Base-by-base conservation (phyloP, 1,140 invertebrate species). In the Philaenus spumarius region DNA sequence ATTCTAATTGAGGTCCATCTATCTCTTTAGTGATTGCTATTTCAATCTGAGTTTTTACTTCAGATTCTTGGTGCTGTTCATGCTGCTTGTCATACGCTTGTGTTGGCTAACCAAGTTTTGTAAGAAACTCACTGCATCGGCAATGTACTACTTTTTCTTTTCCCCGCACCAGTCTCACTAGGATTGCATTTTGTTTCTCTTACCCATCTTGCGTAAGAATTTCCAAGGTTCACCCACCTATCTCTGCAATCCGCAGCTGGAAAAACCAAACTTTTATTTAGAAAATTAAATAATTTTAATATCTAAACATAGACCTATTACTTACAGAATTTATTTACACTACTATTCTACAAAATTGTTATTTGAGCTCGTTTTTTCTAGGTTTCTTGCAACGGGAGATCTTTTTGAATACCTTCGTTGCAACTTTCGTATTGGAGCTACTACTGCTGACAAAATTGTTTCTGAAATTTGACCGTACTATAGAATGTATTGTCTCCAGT, bases 121-220 rank as follows among this genome's bases (percentile, higher is more conserved):
- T 11, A 58, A 48, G 48, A 58, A 58, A 19, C 43, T 47, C 55
- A 58, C 48, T 19, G 55, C 55, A 26, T 48, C 34, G 26, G 45
- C 46, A 17, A 58, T 48, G 23, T 50, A 14, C 55, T 45, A 58
- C 22, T 58, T 58, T 37, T 58, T 58, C n/a, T n/a, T 17, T 40
- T 39, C 15, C 24, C 48, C 23, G 42, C 45, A 48, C 30, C 30
- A 26, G 30, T 48, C 7, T 45, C 55, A 40, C 55, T 58, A 30
- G 55, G 45, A 6, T 35, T 51, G 30, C 37, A 35, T 34, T 51
- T 51, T n/a, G 37, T 9, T 24, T 51, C 23, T 6, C 34, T 34
- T 19, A 43, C 35, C 35, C 48, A 58, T 58, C 55, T 7, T 22
- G 55, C n/a, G 45, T 58, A 50, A 11, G 45, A 45, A 26, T 43